Conservation (phyloP, 2,797 vertebrate genomes). For the Anomalospiza imberbis region DNA sequence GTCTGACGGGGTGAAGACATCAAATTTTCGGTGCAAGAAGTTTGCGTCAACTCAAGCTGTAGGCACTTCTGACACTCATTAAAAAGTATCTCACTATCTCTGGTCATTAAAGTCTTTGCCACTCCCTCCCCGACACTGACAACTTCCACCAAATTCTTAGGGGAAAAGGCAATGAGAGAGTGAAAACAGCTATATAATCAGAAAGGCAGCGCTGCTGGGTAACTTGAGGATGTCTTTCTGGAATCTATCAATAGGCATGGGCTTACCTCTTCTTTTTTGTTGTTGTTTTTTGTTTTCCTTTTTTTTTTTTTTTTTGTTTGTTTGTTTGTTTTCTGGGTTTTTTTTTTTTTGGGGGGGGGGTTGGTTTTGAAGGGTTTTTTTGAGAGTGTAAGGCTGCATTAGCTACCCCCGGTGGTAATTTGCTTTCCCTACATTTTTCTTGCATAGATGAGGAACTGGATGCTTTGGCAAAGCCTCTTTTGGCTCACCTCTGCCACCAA, state of each 20-base stretch:
- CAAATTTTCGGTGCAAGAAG: not conserved
- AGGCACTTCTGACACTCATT: not conserved
- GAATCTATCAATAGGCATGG: not conserved
- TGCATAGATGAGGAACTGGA: slow-evolving; percentile 63
- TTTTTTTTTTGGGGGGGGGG: not conserved
- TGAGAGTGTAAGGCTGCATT: not conserved
- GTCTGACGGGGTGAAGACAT: not conserved
- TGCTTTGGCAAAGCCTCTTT: slow-evolving; percentile 37
- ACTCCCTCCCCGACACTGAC: not conserved
- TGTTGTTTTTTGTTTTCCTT: not conserved
- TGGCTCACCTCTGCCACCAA: slow-evolving; percentile 57
- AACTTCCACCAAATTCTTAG: not conserved
- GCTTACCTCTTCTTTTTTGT: not conserved
- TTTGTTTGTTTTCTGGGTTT: not conserved
- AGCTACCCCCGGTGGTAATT: slow-evolving; percentile 1
- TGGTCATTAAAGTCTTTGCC: slow-evolving; percentile 30
- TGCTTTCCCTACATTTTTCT: slow-evolving; percentile 55
- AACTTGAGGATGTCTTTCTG: slow-evolving; percentile 35
- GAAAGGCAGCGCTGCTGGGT: slow-evolving; percentile 23
- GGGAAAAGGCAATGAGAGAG: not conserved
- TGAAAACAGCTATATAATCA: slow-evolving; percentile 18
- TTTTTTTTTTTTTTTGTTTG: not conserved
- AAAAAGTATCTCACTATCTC: slow-evolving; percentile 3
- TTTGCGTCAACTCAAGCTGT: not conserved
- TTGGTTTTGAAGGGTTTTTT: not conserved